phyloP scores from a whole-genome alignment of 2,113 vertebrate genomes.

The Triplophysa dalaica region DNA sequence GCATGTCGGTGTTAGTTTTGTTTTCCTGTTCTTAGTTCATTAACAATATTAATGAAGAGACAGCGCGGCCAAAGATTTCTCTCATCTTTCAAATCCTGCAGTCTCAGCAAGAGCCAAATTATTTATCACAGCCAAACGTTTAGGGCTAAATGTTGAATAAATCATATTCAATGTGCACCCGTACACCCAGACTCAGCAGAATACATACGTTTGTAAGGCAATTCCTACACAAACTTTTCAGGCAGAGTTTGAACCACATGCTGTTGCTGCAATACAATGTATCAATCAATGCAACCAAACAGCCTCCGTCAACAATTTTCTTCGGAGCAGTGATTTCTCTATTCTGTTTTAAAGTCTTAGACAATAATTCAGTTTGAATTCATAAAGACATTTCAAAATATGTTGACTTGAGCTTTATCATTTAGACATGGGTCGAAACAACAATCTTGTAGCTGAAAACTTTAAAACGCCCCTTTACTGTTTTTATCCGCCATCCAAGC shows the following conservation, averaged over 20 bases:
- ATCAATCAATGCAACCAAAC: slow-evolving; percentile 2
- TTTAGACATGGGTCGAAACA: slow-evolving; percentile 14
- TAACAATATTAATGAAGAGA: slow-evolving; percentile 17
- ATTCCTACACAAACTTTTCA: slow-evolving; percentile 20
- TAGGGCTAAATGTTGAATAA: slow-evolving; percentile 13
- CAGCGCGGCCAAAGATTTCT: slow-evolving; percentile 26
- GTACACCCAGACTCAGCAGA: not conserved
- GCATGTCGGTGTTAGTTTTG: not conserved
- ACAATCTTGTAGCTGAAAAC: slow-evolving; percentile 24
- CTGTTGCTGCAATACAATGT: not conserved
- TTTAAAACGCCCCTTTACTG: slow-evolving; percentile 1
- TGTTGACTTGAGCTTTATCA: slow-evolving; percentile 5
- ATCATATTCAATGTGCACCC: not conserved
- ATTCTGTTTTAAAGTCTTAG: slow-evolving; percentile 13
- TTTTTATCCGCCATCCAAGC: slow-evolving; percentile 15
- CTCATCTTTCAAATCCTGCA: slow-evolving; percentile 38
- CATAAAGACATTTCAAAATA: slow-evolving; percentile 7
- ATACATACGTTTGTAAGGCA: slow-evolving; percentile 33
- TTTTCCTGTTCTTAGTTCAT: not conserved
- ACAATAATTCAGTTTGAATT: slow-evolving; percentile 4
- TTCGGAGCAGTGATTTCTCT: not conserved
- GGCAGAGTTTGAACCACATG: not conserved
- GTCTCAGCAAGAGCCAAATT: slow-evolving; percentile 34
- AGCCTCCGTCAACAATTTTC: slow-evolving; percentile 10
- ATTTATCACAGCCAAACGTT: slow-evolving; percentile 33